Conservation (phyloP, 1,140 invertebrate genomes). For the Achroia grisella region DNA sequence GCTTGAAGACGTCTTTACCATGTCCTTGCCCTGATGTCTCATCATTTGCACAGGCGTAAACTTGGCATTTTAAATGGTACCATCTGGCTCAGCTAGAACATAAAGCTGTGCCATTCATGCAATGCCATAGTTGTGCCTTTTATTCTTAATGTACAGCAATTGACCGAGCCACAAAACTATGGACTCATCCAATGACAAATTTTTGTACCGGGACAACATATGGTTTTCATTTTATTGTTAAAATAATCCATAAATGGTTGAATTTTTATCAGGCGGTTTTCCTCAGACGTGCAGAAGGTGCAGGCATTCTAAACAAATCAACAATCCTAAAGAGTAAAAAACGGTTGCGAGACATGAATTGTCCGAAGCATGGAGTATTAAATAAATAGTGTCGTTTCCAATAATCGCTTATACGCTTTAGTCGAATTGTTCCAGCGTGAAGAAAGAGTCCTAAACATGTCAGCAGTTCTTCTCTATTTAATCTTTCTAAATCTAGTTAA, state of each 20-base stretch:
- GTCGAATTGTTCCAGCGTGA: no score
- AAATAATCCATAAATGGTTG: constrained; percentile 27
- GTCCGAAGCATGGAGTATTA: no score
- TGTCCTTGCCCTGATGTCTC: constrained; percentile 16
- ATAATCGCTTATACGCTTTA: no score
- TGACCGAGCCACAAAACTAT: constrained; percentile 52
- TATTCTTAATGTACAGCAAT: constrained; percentile 48
- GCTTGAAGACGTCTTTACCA: constrained; percentile 26
- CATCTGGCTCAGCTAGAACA: constrained; percentile 40
- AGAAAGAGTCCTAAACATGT: no score
- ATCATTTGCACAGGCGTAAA: constrained; percentile 21
- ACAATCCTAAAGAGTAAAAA: no score
- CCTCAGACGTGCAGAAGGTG: constrained; percentile 6
- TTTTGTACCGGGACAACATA: constrained; percentile 39
- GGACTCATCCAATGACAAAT: constrained; percentile 48
- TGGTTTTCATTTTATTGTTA: constrained; percentile 25
- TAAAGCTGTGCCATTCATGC: constrained; percentile 56
- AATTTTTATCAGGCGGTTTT: constrained; percentile 14
- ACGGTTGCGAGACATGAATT: constrained; percentile 31
- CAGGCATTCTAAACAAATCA: constrained; percentile 34
- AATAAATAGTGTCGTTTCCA: no score
- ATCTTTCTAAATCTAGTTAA: no score
- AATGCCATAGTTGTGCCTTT: constrained; percentile 50
- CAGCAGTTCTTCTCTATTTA: no score
- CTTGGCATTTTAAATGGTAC: constrained; percentile 28